Percentiles rank a stretch among this genome's conserved stretches.
Conservation (phyloP, 2,113 vertebrate species). For the Festucalex cinctus region DNA sequence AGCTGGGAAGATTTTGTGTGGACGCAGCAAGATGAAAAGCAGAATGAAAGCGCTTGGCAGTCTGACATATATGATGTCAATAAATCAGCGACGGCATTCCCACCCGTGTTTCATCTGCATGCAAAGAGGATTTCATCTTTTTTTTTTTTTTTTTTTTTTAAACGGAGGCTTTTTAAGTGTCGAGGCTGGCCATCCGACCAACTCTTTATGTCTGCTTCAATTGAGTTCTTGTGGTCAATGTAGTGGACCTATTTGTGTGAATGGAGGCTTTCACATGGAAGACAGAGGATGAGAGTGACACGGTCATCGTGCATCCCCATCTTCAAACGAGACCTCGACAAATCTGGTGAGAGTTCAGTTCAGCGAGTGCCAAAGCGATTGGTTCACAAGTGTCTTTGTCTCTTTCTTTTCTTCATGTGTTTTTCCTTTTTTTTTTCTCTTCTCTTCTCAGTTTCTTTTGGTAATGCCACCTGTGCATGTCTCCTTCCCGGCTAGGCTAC, state of each 20-base stretch:
- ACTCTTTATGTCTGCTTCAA: too few species aligned
- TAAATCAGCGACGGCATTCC: conserved; percentile 30
- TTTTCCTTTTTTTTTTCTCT: too few species aligned
- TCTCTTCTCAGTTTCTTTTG: neutral
- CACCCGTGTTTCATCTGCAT: conserved; percentile 14
- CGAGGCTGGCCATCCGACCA: conserved; percentile 22
- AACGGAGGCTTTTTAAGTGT: neutral
- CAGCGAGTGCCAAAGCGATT: conserved; percentile 3
- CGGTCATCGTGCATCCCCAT: conserved; percentile 45
- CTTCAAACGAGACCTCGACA: conserved; percentile 50
- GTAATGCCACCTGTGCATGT: neutral
- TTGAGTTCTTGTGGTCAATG: too few species aligned
- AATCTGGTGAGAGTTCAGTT: neutral
- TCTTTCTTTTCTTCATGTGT: conserved; percentile 28
- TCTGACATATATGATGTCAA: conserved; percentile 14
- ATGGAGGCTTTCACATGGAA: conserved; percentile 22
- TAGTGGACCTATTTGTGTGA: conserved; percentile 10
- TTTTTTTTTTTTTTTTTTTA: too few species aligned
- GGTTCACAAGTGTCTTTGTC: conserved; percentile 27
- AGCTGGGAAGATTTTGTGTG: conserved; percentile 24
- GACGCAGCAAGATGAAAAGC: conserved; percentile 16
- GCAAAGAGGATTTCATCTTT: conserved; percentile 22
- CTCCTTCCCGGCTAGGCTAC: too few species aligned
- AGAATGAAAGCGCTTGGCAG: conserved; percentile 27
- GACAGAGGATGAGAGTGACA: conserved; percentile 38